Percentiles rank a stretch among this genome's conserved stretches.
Evolutionary conservation across 2,888 invertebrate genomes (phyloP).

Genomic region (Lypha dubia): DNA sequence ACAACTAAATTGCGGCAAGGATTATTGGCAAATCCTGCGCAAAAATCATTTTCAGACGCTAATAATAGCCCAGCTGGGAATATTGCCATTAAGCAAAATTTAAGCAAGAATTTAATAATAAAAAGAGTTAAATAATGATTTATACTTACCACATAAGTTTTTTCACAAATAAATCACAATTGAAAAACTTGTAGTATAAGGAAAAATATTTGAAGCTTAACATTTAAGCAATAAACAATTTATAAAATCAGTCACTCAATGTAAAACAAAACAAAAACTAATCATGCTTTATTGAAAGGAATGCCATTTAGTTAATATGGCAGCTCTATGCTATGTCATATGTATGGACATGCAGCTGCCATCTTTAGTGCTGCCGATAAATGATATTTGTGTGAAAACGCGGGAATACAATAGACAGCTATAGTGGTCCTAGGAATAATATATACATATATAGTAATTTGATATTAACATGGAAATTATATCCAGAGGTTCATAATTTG

Average conservation of each 20-base stretch:
- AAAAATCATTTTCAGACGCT: constrained; percentile 37
- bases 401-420: not conserved
- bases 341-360: constrained; percentile 14
- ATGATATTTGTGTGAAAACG: not conserved
- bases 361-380: not conserved
- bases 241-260: constrained; percentile 38
- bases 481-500: too few relatives aligned
- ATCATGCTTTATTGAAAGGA: constrained; percentile 50
- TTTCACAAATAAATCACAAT: constrained; percentile 44
- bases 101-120: constrained; percentile 68
- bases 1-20: constrained; percentile 3
- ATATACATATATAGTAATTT: too few relatives aligned
- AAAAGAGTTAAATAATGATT: constrained; percentile 68
- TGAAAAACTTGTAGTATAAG: constrained; percentile 19
- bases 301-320: constrained; percentile 24
- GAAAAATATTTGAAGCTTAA: constrained; percentile 39
- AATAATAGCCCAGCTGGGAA: constrained; percentile 32
- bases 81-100: constrained; percentile 46
- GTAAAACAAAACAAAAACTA: constrained; percentile 57
- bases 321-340: constrained; percentile 6
- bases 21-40: constrained; percentile 7
- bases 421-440: too few relatives aligned
- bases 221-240: constrained; percentile 66
- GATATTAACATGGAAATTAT: too few relatives aligned
- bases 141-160: constrained; percentile 49